Conservation (phyloP, 2,888 invertebrate species). For the Ormyrus nitidulus region DNA sequence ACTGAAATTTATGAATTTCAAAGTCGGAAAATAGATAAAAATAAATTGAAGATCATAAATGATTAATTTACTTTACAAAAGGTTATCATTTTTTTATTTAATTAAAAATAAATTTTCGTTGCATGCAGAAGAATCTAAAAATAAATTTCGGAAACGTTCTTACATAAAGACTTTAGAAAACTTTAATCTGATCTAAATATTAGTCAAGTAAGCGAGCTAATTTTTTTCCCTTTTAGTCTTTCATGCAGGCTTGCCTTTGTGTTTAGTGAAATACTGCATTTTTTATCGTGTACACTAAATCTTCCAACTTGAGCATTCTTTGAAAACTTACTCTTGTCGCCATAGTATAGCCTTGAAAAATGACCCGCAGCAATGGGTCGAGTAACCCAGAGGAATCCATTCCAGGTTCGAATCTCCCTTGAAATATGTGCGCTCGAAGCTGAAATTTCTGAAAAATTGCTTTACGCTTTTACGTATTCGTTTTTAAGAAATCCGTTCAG, state of each 20-base stretch:
- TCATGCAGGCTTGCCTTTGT: too few relatives aligned
- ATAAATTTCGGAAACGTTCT: too few relatives aligned
- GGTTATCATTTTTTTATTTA: slow-evolving; percentile 3
- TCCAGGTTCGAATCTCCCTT: slow-evolving; percentile 81
- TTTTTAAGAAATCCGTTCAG: too few relatives aligned
- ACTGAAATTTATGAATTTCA: too few relatives aligned
- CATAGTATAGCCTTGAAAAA: slow-evolving; percentile 72
- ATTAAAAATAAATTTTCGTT: slow-evolving; percentile 1
- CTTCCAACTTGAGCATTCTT: neutral
- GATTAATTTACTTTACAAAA: neutral
- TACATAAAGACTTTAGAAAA: too few relatives aligned
- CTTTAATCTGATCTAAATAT: too few relatives aligned
- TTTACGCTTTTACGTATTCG: neutral
- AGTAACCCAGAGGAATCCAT: slow-evolving; percentile 77
- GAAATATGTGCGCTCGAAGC: slow-evolving; percentile 81
- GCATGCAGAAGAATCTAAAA: neutral
- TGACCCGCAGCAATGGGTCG: slow-evolving; percentile 76
- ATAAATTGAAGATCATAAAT: neutral
- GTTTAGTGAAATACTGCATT: too few relatives aligned
- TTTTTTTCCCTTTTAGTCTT: too few relatives aligned
- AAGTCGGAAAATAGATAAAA: too few relatives aligned
- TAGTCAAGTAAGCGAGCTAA: too few relatives aligned
- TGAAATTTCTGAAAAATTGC: slow-evolving; percentile 76
- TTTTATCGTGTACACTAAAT: too few relatives aligned
- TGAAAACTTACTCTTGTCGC: slow-evolving; percentile 73